Percentiles rank a stretch among this genome's conserved stretches.
Conservation (phyloP, 2,797 vertebrate genomes). For the Fistularia tabacaria region DNA sequence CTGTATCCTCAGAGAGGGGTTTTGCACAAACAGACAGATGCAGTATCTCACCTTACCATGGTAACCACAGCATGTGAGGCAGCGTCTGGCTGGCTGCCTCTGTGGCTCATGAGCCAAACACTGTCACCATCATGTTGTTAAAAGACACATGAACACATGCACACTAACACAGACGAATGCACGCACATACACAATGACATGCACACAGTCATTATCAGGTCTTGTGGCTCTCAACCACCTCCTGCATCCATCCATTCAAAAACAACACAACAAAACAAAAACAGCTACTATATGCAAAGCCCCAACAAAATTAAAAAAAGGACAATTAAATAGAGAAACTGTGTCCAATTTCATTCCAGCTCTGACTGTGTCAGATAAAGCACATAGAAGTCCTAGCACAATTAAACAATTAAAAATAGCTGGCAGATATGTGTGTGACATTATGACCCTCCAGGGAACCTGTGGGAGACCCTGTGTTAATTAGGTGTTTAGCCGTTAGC, state of each 20-base stretch:
- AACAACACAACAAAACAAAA: background rate
- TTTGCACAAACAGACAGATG: constrained; percentile 4
- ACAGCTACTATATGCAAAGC: no score
- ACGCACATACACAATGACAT: no score
- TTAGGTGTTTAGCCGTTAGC: constrained; percentile 25
- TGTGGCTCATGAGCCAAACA: constrained; percentile 31
- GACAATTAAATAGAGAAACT: background rate
- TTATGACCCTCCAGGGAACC: constrained; percentile 6
- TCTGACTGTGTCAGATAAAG: constrained; percentile 18
- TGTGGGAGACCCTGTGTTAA: constrained; percentile 11
- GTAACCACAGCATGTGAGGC: constrained; percentile 46
- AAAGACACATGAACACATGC: no score
- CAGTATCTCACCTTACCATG: constrained; percentile 45
- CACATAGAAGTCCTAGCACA: background rate
- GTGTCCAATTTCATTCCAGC: background rate
- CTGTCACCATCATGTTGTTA: constrained; percentile 3
- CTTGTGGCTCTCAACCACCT: no score
- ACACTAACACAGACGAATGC: background rate
- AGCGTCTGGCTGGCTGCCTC: constrained; percentile 35
- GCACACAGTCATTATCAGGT: background rate
- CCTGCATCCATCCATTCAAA: background rate
- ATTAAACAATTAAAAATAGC: constrained; percentile 2
- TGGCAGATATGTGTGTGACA: constrained; percentile 23
- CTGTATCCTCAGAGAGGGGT: constrained; percentile 8
- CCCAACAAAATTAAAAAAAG: background rate